Evolutionary conservation across 2,888 invertebrate genomes (phyloP).

Genomic region (Polyommatus iphigenia): DNA sequence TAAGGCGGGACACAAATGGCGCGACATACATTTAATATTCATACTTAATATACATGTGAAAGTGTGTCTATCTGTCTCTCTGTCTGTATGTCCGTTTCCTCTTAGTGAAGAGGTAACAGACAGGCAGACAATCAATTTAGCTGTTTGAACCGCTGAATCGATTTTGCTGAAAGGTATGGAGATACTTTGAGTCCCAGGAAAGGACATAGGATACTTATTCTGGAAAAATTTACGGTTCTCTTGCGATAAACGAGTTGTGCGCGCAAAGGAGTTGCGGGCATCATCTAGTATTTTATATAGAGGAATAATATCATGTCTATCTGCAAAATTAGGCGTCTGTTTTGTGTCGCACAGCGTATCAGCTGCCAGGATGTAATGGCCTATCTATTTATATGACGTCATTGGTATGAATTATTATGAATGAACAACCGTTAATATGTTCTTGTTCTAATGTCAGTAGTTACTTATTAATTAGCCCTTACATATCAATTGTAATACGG

Average conservation of each 20-base stretch:
- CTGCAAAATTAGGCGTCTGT: constrained; percentile 14
- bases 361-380: not conserved
- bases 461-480: not conserved
- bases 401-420: not conserved
- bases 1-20: not conserved
- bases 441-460: not conserved
- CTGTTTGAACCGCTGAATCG: too few species aligned
- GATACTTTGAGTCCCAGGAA: too few species aligned
- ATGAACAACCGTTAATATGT: not conserved
- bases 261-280: too few species aligned
- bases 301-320: not conserved
- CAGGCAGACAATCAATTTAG: too few species aligned
- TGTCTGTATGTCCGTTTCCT: not conserved
- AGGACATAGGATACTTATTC: too few species aligned
- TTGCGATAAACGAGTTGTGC: too few species aligned
- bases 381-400: not conserved
- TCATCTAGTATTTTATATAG: not conserved
- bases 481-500: not conserved
- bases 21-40: not conserved
- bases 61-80: not conserved
- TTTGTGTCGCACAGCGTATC: not conserved
- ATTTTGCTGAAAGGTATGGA: too few species aligned
- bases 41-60: not conserved
- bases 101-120: too few species aligned
- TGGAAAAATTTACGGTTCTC: too few species aligned